Evolutionary conservation across 1,140 invertebrate genomes (phyloP), one percentile per base, ranked within the genome.

Genomic region (Drosophila pachea): DNA sequence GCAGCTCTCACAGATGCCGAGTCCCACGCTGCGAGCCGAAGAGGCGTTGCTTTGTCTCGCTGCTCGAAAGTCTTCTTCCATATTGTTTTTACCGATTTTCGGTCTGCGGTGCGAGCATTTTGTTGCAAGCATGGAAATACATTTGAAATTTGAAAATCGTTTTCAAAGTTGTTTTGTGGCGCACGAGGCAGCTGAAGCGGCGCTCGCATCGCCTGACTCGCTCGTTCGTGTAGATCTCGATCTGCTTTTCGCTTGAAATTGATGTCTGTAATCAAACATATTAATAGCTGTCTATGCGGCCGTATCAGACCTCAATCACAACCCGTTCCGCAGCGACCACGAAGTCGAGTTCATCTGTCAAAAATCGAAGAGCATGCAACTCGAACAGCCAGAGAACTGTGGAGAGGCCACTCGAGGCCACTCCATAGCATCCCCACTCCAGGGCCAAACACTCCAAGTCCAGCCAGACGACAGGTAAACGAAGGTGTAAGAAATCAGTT

Each of bases 291-390:
- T 66, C 78, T 58, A 62, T 59, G 62, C 42, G 42, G 29, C 66
- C 53, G 52, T 65, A 60, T 68, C 59, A 50, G 56, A 86, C 81
- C 81, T 69, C 81, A 86, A 86, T 86, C 81, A 47, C 50, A 64
- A 43, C 55, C 68, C 49, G 55, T 55, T 50, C 74, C 43, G 36
- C 42, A 47, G 36, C 43, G 12, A 29, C 29, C 40, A 16, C 40
- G 14, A 42, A 42, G 40, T 5, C 3, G 40, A 79, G 78, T 86
- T 86, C 82, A 86, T 81, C 81, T 86, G 81, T 86, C 81, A 86
- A 86, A 82, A 84, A 73, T 86, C 81, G 81, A 74, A 65, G 74
- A 86, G 76, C 81, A 77, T 86, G 77, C 74, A 86, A 86, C 81
- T 68, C 22, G 22, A 82, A 84, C 81, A 86, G 22, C 22, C 22